phyloP scores from a whole-genome alignment of 2,113 vertebrate genomes.

The Eulacestoma nigropectus region DNA sequence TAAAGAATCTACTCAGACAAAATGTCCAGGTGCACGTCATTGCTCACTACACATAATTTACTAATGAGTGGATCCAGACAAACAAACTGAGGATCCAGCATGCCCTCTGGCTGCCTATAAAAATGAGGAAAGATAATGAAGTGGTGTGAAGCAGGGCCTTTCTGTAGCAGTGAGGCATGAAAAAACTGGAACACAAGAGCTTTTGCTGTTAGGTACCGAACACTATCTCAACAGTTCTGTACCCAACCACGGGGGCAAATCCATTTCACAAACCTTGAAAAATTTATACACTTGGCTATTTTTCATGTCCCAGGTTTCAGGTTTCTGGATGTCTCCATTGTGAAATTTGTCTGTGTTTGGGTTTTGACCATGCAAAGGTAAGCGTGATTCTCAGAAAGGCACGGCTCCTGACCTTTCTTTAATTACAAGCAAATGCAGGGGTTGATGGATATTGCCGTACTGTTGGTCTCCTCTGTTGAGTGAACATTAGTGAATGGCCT shows the following conservation, averaged over 20 bases:
- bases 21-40: slow-evolving; percentile 5
- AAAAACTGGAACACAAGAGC: neutral
- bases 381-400: neutral
- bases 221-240: neutral
- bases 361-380: slow-evolving; percentile 26
- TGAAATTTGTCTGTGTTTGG: slow-evolving; percentile 41
- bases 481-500: neutral
- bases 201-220: slow-evolving; percentile 20
- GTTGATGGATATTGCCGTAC: slow-evolving; percentile 15
- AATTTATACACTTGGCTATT: neutral
- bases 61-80: slow-evolving; percentile 47
- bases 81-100: slow-evolving; percentile 36
- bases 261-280: slow-evolving; percentile 20
- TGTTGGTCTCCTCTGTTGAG: slow-evolving; percentile 19
- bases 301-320: slow-evolving; percentile 1
- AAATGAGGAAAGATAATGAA: slow-evolving; percentile 28
- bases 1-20: neutral
- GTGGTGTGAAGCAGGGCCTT: slow-evolving; percentile 29
- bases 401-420: slow-evolving; percentile 43
- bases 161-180: neutral
- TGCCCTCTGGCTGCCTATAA: slow-evolving; percentile 51
- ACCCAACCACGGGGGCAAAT: neutral
- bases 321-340: neutral
- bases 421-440: slow-evolving; percentile 42
- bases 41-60: neutral